Percentiles rank a stretch among this genome's conserved stretches.
Evolutionary conservation across 2,888 invertebrate genomes (phyloP).

Genomic region (Ennomos erosarius): DNA sequence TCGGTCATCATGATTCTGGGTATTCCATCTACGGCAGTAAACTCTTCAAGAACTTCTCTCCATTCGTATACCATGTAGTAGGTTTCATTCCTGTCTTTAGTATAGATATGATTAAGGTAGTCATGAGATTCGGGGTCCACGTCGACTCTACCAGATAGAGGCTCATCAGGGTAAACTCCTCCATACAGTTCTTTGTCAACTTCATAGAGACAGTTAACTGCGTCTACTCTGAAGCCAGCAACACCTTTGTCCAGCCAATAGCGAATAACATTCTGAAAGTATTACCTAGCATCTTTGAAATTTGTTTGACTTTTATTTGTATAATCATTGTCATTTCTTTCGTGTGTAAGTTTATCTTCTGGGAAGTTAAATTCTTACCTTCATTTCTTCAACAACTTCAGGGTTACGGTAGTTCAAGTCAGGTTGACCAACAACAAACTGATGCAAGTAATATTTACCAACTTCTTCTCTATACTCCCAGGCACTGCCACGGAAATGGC

Average conservation of each 20-base stretch:
- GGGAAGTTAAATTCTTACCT: slow-evolving; percentile 53
- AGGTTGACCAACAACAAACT: slow-evolving; percentile 89
- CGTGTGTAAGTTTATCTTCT: not conserved
- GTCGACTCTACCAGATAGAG: slow-evolving; percentile 69
- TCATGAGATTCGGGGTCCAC: slow-evolving; percentile 79
- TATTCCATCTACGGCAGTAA: slow-evolving; percentile 70
- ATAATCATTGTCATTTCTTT: not conserved
- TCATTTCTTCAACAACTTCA: slow-evolving; percentile 86
- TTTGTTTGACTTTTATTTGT: not conserved
- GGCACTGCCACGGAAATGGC: slow-evolving; percentile 88
- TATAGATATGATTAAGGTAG: slow-evolving; percentile 87
- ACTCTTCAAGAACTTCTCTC: slow-evolving; percentile 87
- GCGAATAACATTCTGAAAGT: slow-evolving; percentile 84
- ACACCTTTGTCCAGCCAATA: slow-evolving; percentile 94
- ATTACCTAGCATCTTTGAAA: not conserved
- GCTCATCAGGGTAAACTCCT: slow-evolving; percentile 85
- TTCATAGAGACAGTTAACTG: slow-evolving; percentile 88
- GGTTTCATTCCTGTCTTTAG: slow-evolving; percentile 86
- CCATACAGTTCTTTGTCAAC: slow-evolving; percentile 72
- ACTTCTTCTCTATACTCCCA: slow-evolving; percentile 89
- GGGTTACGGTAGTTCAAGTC: slow-evolving; percentile 91
- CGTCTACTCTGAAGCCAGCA: slow-evolving; percentile 94
- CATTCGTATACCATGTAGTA: slow-evolving; percentile 88
- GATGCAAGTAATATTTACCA: slow-evolving; percentile 89
- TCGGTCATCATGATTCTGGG: slow-evolving; percentile 91